Conservation (phyloP, 2,888 invertebrate genomes). For the Willowsia nigromaculata region DNA sequence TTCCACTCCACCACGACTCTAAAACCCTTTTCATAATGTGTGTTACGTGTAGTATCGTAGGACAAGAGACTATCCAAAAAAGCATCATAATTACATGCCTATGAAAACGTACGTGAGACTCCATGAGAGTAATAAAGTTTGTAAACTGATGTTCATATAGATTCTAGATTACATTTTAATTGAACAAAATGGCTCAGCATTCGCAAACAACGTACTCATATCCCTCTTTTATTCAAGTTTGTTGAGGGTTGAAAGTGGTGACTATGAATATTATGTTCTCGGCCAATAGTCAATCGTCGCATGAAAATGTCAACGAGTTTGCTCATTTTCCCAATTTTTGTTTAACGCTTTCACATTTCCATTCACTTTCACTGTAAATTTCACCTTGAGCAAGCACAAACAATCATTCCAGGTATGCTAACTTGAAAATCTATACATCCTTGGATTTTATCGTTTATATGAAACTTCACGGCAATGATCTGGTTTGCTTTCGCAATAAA, state of each 20-base stretch:
- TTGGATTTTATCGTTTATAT: neutral
- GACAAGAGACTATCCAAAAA: neutral
- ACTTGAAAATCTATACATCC: neutral
- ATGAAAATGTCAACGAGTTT: neutral
- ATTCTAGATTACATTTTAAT: neutral
- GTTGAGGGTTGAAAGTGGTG: neutral
- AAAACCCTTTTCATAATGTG: neutral
- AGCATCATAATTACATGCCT: neutral
- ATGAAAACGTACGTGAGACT: neutral
- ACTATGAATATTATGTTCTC: neutral
- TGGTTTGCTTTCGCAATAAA: neutral
- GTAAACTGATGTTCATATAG: neutral
- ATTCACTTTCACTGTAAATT: neutral
- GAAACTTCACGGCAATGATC: neutral
- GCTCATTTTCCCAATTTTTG: neutral
- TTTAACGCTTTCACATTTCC: neutral
- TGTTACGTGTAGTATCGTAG: neutral
- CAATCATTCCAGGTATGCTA: neutral
- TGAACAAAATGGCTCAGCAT: slow-evolving; percentile 2
- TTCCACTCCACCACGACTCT: neutral
- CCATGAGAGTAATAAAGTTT: neutral
- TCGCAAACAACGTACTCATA: neutral
- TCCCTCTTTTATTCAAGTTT: neutral
- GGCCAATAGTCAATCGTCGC: neutral
- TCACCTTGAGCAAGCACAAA: neutral